phyloP scores from a whole-genome alignment of 1,140 invertebrate species.

The Drosophila mojavensis region DNA sequence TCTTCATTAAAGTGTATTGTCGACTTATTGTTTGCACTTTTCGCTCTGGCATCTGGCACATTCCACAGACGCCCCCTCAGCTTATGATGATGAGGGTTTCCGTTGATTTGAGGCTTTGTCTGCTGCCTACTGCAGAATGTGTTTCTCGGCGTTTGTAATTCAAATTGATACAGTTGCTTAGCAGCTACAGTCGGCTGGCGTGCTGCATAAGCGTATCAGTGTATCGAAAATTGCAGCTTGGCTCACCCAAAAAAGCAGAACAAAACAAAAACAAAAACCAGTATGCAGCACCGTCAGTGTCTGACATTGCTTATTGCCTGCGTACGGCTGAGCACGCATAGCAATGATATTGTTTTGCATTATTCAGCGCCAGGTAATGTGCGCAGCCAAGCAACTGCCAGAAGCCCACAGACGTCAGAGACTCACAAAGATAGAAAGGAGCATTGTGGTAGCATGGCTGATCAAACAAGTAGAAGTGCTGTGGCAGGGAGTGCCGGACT shows the following conservation, averaged over 20 bases:
- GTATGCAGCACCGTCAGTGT: neutral
- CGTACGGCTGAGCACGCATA: neutral
- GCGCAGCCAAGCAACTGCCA: neutral
- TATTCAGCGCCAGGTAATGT: constrained; percentile 1
- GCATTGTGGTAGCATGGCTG: neutral
- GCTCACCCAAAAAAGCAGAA: neutral
- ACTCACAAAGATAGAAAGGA: too few species aligned
- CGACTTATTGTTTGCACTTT: constrained; percentile 14
- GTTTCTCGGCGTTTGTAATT: constrained; percentile 4
- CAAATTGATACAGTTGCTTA: constrained; percentile 13
- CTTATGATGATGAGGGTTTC: constrained; percentile 16
- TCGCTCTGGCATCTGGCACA: constrained; percentile 12
- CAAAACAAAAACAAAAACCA: too few species aligned
- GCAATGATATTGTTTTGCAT: neutral
- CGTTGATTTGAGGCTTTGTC: neutral
- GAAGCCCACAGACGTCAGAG: neutral
- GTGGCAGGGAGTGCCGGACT: too few species aligned
- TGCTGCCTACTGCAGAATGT: neutral
- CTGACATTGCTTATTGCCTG: neutral
- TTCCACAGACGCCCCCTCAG: constrained; percentile 19
- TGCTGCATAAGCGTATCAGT: neutral
- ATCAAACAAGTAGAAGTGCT: neutral
- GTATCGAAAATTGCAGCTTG: neutral
- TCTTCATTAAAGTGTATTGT: constrained; percentile 1
- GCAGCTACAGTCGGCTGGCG: neutral